Evolutionary conservation across 2,113 vertebrate genomes (phyloP).

Genomic region (Perca schrenkii): DNA sequence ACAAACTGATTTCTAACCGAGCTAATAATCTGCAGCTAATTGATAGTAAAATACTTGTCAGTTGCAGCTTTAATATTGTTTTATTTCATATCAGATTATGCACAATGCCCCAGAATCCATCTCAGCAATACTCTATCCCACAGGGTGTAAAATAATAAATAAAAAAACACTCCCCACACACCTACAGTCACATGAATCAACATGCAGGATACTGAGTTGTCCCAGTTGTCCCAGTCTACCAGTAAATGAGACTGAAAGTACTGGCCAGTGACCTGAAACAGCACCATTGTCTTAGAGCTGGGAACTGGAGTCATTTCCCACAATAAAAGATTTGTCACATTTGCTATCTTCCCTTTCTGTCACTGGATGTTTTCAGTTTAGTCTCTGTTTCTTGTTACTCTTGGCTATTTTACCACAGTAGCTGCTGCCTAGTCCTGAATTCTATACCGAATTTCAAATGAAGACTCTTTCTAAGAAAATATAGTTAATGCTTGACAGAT

Average conservation of each 20-base stretch:
- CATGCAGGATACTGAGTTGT: conserved; percentile 48
- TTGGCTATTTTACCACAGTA: background rate
- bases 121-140: background rate
- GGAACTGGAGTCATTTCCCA: conserved; percentile 56
- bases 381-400: background rate
- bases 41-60: background rate
- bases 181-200: background rate
- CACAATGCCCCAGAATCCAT: background rate
- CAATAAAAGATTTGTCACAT: background rate
- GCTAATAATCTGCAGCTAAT: background rate
- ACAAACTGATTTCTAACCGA: background rate
- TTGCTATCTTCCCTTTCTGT: background rate
- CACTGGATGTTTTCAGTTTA: background rate
- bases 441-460: background rate
- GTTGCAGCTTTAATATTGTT: background rate
- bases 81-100: background rate
- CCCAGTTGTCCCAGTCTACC: conserved; percentile 1
- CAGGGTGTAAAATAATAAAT: background rate
- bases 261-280: conserved; percentile 16
- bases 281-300: conserved; percentile 37
- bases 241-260: conserved; percentile 26
- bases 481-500: background rate
- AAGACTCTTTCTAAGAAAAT: background rate
- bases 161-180: background rate
- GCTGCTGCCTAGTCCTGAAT: background rate